Conservation (phyloP, 2,113 vertebrate species). For the Ceyx melanurus region DNA sequence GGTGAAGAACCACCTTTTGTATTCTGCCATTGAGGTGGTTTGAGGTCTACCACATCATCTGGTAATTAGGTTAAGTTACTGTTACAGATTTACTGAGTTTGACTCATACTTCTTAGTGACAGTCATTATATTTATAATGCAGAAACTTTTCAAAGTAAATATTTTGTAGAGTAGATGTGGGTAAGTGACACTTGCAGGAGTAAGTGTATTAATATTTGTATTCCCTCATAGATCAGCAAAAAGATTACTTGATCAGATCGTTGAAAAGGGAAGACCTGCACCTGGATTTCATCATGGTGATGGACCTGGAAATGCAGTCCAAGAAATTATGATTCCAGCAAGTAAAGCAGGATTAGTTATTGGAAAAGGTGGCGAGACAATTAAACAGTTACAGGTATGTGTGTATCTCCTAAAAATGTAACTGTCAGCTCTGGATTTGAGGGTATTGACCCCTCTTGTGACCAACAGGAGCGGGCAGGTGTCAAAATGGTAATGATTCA, state of each 20-base stretch:
- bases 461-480: constrained; percentile 89
- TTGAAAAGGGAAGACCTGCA: constrained; percentile 95
- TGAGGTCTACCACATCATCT: neutral
- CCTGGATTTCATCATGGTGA: constrained; percentile 95
- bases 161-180: neutral
- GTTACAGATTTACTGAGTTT: neutral
- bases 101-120: neutral
- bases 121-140: neutral
- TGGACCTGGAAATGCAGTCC: constrained; percentile 93
- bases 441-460: neutral
- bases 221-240: constrained; percentile 83
- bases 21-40: neutral
- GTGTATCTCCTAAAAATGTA: neutral
- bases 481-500: constrained; percentile 99
- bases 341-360: constrained; percentile 97
- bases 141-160: neutral
- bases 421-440: neutral
- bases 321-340: constrained; percentile 97
- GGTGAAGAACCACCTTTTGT: neutral
- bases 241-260: constrained; percentile 92
- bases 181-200: neutral
- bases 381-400: constrained; percentile 94
- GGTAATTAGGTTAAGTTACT: neutral
- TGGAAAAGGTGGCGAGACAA: constrained; percentile 97
- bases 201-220: neutral